A percentile compares a stretch with the other conserved stretches of the same genome.
phyloP scores from a whole-genome alignment of 92 coral and sea anemone species.

The Parazoanthus swiftii region DNA sequence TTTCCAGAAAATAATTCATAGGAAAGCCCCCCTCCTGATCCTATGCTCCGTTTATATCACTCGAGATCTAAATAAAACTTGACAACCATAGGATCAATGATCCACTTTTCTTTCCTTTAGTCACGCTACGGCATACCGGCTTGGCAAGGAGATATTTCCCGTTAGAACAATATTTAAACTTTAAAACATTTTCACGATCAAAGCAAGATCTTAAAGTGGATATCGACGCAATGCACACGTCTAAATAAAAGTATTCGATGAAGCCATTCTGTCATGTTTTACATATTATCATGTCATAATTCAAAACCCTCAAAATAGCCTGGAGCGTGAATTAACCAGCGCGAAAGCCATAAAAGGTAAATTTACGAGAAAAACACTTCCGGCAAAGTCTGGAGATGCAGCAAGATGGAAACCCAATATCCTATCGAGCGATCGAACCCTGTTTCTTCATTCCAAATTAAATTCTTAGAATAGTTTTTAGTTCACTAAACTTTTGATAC shows the following conservation, averaged over 20 bases:
- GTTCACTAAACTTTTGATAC: background rate
- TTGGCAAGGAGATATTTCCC: background rate
- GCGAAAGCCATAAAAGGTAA: slow-evolving; percentile 42
- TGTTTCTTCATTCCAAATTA: slow-evolving; percentile 21
- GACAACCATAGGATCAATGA: background rate
- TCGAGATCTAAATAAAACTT: no score
- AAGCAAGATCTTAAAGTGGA: background rate
- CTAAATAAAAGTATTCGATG: background rate
- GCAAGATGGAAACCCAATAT: slow-evolving; percentile 41
- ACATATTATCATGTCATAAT: slow-evolving; percentile 25
- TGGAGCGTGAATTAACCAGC: slow-evolving; percentile 41
- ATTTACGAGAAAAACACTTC: slow-evolving; percentile 40
- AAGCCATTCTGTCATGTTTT: slow-evolving; percentile 33
- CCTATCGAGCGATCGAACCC: slow-evolving; percentile 33
- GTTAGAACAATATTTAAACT: background rate
- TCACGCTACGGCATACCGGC: background rate
- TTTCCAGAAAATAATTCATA: background rate
- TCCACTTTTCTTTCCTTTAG: background rate
- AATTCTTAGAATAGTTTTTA: slow-evolving; percentile 31
- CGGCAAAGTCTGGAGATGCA: slow-evolving; percentile 44
- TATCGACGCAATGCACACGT: background rate
- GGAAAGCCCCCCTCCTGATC: background rate
- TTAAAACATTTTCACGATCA: background rate
- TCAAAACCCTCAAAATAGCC: slow-evolving; percentile 33
- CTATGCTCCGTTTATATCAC: no score